These are phyloP conservation scores for Apistogramma diplotaenia DNA, from an alignment of 2,113 vertebrate genomes.

Conservation along the genomic window DNA sequence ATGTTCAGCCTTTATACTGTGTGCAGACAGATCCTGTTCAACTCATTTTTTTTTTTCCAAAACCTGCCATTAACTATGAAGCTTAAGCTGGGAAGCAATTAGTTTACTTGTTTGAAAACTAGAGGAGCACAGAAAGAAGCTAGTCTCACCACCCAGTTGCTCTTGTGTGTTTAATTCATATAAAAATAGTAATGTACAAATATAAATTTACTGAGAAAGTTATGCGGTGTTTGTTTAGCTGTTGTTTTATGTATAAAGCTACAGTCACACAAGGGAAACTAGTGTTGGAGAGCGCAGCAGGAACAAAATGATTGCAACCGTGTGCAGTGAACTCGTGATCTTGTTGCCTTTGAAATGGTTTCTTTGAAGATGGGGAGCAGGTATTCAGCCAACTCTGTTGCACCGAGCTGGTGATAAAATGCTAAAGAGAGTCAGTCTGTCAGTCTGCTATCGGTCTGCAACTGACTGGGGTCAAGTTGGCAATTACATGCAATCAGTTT, in stretches of 20 bases:
- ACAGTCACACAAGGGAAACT: neutral
- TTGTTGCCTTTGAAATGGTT: neutral
- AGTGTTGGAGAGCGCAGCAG: neutral
- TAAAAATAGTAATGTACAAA: neutral
- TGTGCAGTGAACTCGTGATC: neutral
- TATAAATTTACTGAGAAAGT: neutral
- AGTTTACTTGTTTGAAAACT: neutral
- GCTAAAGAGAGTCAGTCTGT: neutral
- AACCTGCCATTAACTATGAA: neutral
- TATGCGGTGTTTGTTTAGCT: neutral
- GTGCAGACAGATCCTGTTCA: neutral
- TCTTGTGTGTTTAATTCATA: neutral
- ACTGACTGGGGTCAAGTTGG: neutral
- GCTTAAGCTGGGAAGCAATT: neutral
- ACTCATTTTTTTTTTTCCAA: neutral
- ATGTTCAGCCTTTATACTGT: neutral
- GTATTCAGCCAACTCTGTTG: no score
- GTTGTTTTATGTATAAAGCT: neutral
- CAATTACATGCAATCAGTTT: neutral
- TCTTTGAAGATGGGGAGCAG: no score
- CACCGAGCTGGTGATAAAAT: no score
- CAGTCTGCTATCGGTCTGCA: neutral
- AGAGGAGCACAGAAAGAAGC: neutral
- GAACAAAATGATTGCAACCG: neutral
- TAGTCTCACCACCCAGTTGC: neutral